These are phyloP conservation scores for Siphamia tubifer DNA, from an alignment of 2,113 vertebrate species.

Conservation along the genomic window DNA sequence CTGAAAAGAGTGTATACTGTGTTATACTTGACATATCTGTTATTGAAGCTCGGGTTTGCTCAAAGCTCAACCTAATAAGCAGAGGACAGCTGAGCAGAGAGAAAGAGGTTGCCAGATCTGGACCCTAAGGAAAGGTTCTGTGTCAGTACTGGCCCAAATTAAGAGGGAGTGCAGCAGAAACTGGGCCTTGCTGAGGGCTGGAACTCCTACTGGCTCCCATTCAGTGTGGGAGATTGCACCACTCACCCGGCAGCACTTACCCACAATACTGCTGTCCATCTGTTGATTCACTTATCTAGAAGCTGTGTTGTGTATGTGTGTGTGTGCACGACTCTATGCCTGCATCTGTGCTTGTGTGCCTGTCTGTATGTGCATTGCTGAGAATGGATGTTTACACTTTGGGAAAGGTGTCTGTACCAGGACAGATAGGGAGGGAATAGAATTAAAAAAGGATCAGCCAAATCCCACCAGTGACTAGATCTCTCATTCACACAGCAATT, in stretches of 20 bases:
- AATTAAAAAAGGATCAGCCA: constrained; percentile 59
- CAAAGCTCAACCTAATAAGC: constrained; percentile 54
- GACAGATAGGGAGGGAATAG: constrained; percentile 56
- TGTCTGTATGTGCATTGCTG: background rate
- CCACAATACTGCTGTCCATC: constrained; percentile 69
- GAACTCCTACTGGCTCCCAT: constrained; percentile 57
- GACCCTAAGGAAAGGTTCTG: constrained; percentile 57
- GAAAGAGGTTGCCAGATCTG: constrained; percentile 48
- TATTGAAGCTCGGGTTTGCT: constrained; percentile 26
- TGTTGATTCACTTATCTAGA: constrained; percentile 70
- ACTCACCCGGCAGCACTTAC: constrained; percentile 56
- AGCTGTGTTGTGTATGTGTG: background rate
- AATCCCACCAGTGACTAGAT: constrained; percentile 47
- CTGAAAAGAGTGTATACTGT: background rate
- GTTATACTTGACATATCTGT: constrained; percentile 45
- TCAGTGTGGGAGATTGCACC: constrained; percentile 61
- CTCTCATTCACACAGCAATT: constrained; percentile 42
- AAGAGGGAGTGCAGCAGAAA: constrained; percentile 65
- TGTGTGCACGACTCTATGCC: background rate
- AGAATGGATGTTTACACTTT: constrained; percentile 35
- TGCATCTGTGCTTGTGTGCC: background rate
- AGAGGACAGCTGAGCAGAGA: constrained; percentile 57
- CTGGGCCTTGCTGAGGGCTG: constrained; percentile 36
- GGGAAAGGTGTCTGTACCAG: constrained; percentile 50
- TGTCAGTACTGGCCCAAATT: constrained; percentile 75